A percentile compares a stretch with the other conserved stretches of the same genome.
Conservation (phyloP, 1,140 invertebrate species). For the Vanessa atalanta region DNA sequence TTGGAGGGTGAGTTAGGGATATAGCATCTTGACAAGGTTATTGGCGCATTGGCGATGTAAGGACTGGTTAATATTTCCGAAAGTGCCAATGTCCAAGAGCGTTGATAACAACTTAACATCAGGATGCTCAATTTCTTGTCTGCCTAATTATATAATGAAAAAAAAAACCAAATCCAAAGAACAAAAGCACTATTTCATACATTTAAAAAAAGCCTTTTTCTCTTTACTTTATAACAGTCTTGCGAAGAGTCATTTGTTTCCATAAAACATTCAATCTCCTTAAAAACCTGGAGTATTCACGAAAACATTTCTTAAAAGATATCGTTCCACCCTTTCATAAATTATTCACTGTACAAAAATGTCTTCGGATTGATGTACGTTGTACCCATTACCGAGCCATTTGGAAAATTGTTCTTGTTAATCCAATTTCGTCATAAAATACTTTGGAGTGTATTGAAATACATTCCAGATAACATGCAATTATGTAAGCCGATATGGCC, state of each 20-base stretch:
- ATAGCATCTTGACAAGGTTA: too few species aligned
- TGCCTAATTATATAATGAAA: too few species aligned
- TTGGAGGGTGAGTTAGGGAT: too few species aligned
- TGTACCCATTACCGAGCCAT: conserved; percentile 12
- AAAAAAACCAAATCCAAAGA: too few species aligned
- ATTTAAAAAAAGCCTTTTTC: background rate
- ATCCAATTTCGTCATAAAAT: conserved; percentile 23
- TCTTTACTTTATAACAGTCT: background rate
- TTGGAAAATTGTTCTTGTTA: conserved; percentile 27
- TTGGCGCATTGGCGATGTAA: too few species aligned
- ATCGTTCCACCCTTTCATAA: conserved; percentile 14
- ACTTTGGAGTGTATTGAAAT: conserved; percentile 2
- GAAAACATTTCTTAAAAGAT: conserved; percentile 1
- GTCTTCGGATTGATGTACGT: conserved; percentile 18
- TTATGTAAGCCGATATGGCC: background rate
- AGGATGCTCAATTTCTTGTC: too few species aligned
- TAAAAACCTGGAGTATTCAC: background rate
- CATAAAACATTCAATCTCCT: conserved; percentile 8
- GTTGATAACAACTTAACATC: too few species aligned
- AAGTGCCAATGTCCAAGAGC: too few species aligned
- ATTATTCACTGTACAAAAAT: conserved; percentile 24
- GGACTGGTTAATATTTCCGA: too few species aligned
- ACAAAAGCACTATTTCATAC: too few species aligned
- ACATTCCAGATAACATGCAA: background rate
- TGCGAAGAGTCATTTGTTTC: background rate